phyloP scores from a whole-genome alignment of 2,888 invertebrate species.

The Ceriagrion tenellum region DNA sequence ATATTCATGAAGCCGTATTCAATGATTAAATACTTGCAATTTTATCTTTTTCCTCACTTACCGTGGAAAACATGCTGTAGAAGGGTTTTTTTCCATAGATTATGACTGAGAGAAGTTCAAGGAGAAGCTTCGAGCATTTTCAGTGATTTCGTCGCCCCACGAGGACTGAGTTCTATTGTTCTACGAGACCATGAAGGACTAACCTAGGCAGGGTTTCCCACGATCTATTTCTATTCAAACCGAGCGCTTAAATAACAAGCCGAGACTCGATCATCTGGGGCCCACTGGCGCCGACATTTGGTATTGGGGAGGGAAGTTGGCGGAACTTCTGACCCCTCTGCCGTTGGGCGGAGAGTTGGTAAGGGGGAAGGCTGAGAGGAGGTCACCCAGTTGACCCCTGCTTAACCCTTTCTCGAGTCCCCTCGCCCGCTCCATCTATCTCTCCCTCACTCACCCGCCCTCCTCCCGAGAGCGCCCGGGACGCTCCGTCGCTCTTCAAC shows the following conservation, averaged over 20 bases:
- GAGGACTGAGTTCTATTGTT: background rate
- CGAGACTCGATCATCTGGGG: background rate
- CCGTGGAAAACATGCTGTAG: no score
- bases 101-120: no score
- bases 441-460: background rate
- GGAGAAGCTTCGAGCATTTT: no score
- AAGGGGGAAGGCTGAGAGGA: background rate
- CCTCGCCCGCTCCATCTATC: background rate
- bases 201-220: background rate
- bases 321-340: conserved; percentile 55
- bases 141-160: no score
- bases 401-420: background rate
- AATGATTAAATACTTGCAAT: no score
- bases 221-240: background rate
- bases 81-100: no score
- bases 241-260: background rate
- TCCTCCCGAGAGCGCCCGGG: background rate
- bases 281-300: conserved; percentile 8
- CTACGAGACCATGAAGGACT: background rate
- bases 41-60: no score
- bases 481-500: conserved; percentile 44
- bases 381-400: background rate
- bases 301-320: background rate
- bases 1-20: no score
- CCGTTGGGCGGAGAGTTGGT: background rate